Evolutionary conservation across 2,888 invertebrate genomes (phyloP).

Genomic region (Brassicogethes aeneus): DNA sequence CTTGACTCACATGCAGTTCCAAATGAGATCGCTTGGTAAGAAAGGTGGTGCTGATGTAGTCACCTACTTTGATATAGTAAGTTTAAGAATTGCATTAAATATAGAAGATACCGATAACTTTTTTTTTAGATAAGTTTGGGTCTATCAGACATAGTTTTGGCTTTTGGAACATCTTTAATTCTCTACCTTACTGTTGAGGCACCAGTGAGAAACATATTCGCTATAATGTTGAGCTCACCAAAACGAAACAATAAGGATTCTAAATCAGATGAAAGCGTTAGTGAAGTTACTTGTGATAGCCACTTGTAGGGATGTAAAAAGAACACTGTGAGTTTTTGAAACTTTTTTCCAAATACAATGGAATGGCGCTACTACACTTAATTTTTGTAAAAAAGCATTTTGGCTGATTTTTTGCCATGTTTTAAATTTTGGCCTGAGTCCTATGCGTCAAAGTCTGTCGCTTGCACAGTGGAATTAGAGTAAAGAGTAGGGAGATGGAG

Average conservation of each 20-base stretch:
- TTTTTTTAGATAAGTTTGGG: conserved; percentile 39
- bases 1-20: conserved; percentile 47
- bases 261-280: conserved; percentile 13
- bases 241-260: conserved; percentile 11
- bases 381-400: too few species aligned
- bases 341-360: too few species aligned
- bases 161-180: conserved; percentile 41
- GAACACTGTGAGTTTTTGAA: too few species aligned
- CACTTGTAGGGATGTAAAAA: conserved; percentile 25
- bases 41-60: conserved; percentile 42
- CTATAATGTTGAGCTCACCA: conserved; percentile 24
- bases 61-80: conserved; percentile 36
- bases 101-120: neutral
- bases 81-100: too few species aligned
- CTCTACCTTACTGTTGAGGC: conserved; percentile 48
- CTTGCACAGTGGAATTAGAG: too few species aligned
- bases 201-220: conserved; percentile 45
- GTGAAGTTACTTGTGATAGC: conserved; percentile 25
- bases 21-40: conserved; percentile 43
- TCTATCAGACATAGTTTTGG: conserved; percentile 42
- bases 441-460: too few species aligned
- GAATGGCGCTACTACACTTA: too few species aligned
- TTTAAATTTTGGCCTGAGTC: too few species aligned
- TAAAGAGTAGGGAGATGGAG: too few species aligned
- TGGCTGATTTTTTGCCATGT: too few species aligned